Base-by-base conservation (phyloP, 2,113 vertebrate genomes). In the Ameiurus melas region DNA sequence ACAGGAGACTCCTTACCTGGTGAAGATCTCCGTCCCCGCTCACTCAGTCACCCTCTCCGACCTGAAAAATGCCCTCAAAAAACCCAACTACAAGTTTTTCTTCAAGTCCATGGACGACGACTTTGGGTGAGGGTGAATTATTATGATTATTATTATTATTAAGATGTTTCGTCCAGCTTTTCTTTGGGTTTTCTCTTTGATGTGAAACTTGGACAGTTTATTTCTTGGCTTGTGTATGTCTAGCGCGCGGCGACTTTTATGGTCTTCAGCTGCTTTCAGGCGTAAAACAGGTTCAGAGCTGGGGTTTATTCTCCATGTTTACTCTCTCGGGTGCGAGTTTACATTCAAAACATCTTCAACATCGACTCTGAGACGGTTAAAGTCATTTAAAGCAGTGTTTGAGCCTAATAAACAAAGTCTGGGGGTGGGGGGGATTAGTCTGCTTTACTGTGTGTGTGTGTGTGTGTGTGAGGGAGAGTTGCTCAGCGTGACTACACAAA, bases 21-120 rank as follows among this genome's bases (percentile, higher is more conserved):
- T 99, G 92, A 99, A 99, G 92, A 93, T 99, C 93, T 95, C 97
- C 51, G 95, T 98, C 87, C 96, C 97, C 62, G 96, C 98, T 87
- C 98, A 97, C 92, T 95, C 96, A 93, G 97, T 99, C 93, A 99
- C 98, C 82, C 96, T 99, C 87, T 97, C 96, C 73, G 97, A 99
- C 95, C 98, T 99, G 94, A 98, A 99, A 95, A 96, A 96, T 92
- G 97, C 99, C 78, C 96, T 99, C 85, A 98, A 99, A 94, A 97
- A 98, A 86, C 97, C 98, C 88, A 97, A 96, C 94, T 97, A 98
- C 94, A 99, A 99, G 95, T 99, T 98, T 94, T 99, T 97, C 96
- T 99, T 99, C 96, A 99, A 99, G 95, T 99, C 98, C 77, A 98
- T 99, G 98, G 98, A 99, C 94, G 97, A 98, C 93, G 98, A 99